Evolutionary conservation across 1,140 invertebrate genomes (phyloP).

Genomic region (Drosophila subobscura): DNA sequence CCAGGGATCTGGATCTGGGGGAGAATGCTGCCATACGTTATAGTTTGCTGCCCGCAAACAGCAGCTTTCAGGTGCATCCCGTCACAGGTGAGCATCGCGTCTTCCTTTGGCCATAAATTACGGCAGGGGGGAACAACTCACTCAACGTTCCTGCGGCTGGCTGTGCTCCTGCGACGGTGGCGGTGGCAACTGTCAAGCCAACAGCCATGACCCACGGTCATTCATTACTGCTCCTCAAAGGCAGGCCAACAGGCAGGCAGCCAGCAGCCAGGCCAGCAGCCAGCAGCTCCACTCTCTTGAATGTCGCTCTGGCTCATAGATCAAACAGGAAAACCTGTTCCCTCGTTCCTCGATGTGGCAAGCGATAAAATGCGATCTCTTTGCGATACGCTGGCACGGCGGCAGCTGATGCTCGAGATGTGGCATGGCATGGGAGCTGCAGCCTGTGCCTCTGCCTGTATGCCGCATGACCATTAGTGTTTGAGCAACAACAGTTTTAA

Average conservation of each 20-base stretch:
- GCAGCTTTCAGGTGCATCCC: slow-evolving; percentile 92
- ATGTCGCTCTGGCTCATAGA: slow-evolving; percentile 65
- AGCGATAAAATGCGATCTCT: slow-evolving; percentile 67
- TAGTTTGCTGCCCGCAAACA: slow-evolving; percentile 90
- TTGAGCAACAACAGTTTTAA: slow-evolving; percentile 83
- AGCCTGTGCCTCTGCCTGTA: neutral
- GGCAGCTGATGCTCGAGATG: slow-evolving; percentile 14
- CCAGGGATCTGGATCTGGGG: slow-evolving; percentile 92
- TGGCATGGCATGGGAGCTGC: too few species aligned
- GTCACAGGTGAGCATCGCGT: slow-evolving; percentile 89
- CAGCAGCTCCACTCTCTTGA: slow-evolving; percentile 16
- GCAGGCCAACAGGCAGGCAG: slow-evolving; percentile 26
- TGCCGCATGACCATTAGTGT: slow-evolving; percentile 76
- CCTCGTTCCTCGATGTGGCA: slow-evolving; percentile 21
- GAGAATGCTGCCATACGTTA: slow-evolving; percentile 93
- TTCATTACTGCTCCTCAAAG: slow-evolving; percentile 74
- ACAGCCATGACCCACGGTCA: slow-evolving; percentile 81
- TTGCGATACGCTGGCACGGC: slow-evolving; percentile 24
- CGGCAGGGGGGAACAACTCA: slow-evolving; percentile 74
- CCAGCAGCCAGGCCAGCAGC: slow-evolving; percentile 5
- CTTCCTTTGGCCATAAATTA: slow-evolving; percentile 80
- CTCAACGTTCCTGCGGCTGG: slow-evolving; percentile 39
- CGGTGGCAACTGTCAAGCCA: slow-evolving; percentile 58
- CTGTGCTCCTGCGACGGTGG: slow-evolving; percentile 23
- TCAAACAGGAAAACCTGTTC: slow-evolving; percentile 71